Evolutionary conservation across 1,140 invertebrate species (phyloP).

Genomic region (Conus ventricosus): DNA sequence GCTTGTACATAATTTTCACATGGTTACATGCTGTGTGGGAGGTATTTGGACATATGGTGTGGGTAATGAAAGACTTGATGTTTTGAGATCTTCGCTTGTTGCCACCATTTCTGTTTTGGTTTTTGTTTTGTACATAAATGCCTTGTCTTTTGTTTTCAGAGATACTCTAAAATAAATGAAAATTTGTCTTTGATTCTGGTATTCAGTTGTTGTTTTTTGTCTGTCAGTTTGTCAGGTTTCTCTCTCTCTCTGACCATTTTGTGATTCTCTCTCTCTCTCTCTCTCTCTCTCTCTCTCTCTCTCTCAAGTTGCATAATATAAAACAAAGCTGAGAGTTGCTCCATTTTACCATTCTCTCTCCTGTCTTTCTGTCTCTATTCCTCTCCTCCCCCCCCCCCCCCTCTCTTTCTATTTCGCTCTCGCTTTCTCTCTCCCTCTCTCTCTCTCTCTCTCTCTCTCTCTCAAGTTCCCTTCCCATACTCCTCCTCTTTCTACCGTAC

Average conservation of each 20-base stretch:
- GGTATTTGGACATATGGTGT: background rate
- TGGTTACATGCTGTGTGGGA: background rate
- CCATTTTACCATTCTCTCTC: background rate
- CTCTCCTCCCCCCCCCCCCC: no score
- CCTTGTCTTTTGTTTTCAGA: background rate
- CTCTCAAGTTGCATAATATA: background rate
- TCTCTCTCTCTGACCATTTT: no score
- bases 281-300: background rate
- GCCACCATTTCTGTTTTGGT: background rate
- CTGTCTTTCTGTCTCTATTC: background rate
- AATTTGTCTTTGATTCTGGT: background rate
- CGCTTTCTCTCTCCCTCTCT: no score
- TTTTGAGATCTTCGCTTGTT: background rate
- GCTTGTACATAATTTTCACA: background rate
- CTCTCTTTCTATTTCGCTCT: no score
- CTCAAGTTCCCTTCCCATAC: no score
- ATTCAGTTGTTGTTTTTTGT: background rate
- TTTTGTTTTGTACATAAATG: constrained; percentile 6
- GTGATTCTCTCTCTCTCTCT: no score
- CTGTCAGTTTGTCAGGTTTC: background rate
- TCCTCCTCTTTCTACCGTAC: no score
- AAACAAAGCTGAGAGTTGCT: no score
- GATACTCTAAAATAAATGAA: constrained; percentile 8
- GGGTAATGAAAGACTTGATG: background rate
- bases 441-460: no score